phyloP scores from a whole-genome alignment of 1,140 invertebrate genomes.

The Diorhabda carinulata region DNA sequence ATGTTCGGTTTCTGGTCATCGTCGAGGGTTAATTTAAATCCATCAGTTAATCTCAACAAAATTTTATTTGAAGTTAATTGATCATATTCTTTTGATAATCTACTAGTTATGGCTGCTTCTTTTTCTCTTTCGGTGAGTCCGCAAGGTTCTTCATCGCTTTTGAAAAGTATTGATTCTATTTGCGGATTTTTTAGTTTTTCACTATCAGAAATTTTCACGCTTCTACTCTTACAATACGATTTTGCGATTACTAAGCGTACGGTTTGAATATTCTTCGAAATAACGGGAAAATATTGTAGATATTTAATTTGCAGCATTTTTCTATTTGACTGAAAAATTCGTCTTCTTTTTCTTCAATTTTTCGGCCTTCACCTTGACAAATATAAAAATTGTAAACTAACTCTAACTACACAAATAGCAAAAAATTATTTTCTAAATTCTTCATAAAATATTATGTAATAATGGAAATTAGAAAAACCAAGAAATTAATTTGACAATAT shows the following conservation, averaged over 20 bases:
- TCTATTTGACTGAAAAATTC: no score
- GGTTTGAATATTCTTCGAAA: neutral
- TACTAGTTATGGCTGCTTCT: slow-evolving; percentile 17
- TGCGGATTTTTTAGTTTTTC: neutral
- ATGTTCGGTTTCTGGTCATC: neutral
- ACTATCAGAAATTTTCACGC: neutral
- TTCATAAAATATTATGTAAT: no score
- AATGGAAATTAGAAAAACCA: no score
- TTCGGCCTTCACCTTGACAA: no score
- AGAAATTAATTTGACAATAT: no score
- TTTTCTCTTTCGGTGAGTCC: slow-evolving; percentile 15
- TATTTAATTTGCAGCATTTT: no score
- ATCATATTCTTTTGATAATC: slow-evolving; percentile 21
- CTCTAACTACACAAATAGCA: no score
- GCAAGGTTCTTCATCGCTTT: neutral
- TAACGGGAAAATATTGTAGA: neutral
- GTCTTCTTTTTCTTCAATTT: no score
- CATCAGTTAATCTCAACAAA: neutral
- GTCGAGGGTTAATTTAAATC: neutral
- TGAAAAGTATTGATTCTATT: neutral
- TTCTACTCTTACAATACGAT: neutral
- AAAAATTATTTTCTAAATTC: no score
- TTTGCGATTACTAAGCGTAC: neutral
- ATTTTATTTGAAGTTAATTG: neutral
- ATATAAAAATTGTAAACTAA: no score